A percentile compares a stretch with the other conserved stretches of the same genome.
Evolutionary conservation across 2,113 vertebrate genomes (phyloP).

Genomic region (Vombatus ursinus): DNA sequence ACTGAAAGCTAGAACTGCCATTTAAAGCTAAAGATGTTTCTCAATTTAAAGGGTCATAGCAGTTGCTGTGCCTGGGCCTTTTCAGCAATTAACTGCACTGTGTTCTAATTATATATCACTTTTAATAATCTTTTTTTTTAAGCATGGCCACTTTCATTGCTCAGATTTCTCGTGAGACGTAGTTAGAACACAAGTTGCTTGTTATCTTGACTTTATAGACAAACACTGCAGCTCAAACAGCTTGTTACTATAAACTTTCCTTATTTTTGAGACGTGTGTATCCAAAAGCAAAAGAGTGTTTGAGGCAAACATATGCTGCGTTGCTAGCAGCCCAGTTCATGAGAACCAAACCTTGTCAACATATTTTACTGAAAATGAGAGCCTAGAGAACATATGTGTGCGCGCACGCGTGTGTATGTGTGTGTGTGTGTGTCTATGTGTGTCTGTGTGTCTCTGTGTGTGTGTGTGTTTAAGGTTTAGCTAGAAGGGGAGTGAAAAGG

Average conservation of each 20-base stretch:
- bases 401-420: too few species aligned
- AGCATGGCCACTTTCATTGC: neutral
- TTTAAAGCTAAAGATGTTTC: constrained; percentile 47
- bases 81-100: neutral
- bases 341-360: constrained; percentile 31
- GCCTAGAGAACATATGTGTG: neutral
- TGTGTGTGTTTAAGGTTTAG: constrained; percentile 42
- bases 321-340: constrained; percentile 34
- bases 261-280: constrained; percentile 40
- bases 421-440: neutral
- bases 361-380: constrained; percentile 22
- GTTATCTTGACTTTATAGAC: constrained; percentile 16
- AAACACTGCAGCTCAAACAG: constrained; percentile 36
- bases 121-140: neutral
- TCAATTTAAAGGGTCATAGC: neutral
- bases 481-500: neutral
- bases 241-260: constrained; percentile 31
- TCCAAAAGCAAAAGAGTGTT: constrained; percentile 39
- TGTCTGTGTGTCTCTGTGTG: neutral
- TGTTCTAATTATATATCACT: neutral
- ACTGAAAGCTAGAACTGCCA: constrained; percentile 60
- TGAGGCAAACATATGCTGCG: constrained; percentile 53
- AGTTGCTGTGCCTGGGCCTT: neutral
- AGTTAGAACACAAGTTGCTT: neutral
- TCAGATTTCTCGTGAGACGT: neutral